Base-by-base conservation (phyloP, 1,140 invertebrate species). In the Bombus turneri region DNA sequence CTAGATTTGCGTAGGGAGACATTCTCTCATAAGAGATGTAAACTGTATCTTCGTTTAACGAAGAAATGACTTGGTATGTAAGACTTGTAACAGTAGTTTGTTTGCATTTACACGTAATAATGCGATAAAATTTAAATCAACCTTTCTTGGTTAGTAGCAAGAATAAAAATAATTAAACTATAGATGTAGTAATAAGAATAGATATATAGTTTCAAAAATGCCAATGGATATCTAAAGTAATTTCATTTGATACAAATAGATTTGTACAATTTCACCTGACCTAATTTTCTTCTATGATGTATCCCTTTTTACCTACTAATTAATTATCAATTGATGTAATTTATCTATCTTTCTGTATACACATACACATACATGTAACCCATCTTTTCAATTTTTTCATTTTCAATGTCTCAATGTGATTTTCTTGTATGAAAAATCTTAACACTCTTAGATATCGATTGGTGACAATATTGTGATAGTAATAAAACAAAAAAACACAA, bases 391-490 rank as follows among this genome's bases (percentile, higher is more conserved):
- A 78, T 66, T 31, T 34, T 66, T 66, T 18, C 15, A 41, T 25
- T 41, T 64, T 25, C n/a, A 28, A 28, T 62, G 5, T 34, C 13
- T 47, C n/a, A 4, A n/a, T 37, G 6, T 18, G n/a, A 66, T 79
- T 25, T 53, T 31, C 10, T 25, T 37, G 0, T 34, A 31, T 5
- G 3, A 62, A 10, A 43, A 73, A 12, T 73, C 12, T 5, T n/a
- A 83, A 64, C 25, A 41, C 41, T n/a, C 3, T 80, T 79, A 72
- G 73, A 34, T 83, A 80, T 77, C 64, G 53, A 81, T 76, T 87
- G 89, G 85, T 87, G 89, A 91, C 88, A 88, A 89, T 91, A 88
- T 93, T 92, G 92, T 93, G 92, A 93, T 93, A 93, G 90, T 91
- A 90, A 87, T 88, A 12, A 57, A 57, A 91, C 90, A 34, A 66